Evolutionary conservation across 2,797 vertebrate species (phyloP).

Genomic region (Enteromius thamalakanensis): DNA sequence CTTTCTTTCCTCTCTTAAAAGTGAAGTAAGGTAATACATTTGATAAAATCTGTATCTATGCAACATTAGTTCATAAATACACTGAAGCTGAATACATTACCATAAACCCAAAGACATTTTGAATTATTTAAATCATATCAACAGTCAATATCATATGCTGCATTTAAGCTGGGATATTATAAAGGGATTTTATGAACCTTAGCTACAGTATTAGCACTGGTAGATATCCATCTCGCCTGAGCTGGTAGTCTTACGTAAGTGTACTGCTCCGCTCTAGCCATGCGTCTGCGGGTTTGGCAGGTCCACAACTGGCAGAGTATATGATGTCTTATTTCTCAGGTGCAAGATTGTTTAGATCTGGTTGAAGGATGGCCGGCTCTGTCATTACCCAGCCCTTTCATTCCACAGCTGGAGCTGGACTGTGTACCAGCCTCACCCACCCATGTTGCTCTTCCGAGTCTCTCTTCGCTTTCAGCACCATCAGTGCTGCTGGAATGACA

Average conservation of each 20-base stretch:
- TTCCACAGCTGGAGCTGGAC: slow-evolving; percentile 29
- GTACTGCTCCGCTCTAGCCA: not conserved
- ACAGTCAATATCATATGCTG: not conserved
- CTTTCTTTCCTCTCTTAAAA: not conserved
- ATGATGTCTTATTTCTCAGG: slow-evolving; percentile 32
- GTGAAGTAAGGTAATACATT: not conserved
- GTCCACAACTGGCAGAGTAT: not conserved
- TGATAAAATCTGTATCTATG: not conserved
- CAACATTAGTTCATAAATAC: not conserved
- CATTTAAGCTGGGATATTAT: not conserved
- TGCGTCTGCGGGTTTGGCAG: slow-evolving; percentile 7
- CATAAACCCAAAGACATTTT: not conserved
- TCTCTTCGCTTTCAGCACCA: slow-evolving; percentile 34
- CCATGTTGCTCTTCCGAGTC: slow-evolving; percentile 7
- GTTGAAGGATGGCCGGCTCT: slow-evolving; percentile 13
- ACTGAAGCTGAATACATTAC: too few species aligned
- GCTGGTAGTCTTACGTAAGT: slow-evolving; percentile 17
- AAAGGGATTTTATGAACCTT: not conserved
- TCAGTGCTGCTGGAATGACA: slow-evolving; percentile 32
- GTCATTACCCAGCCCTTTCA: slow-evolving; percentile 32
- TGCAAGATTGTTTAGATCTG: slow-evolving; percentile 42
- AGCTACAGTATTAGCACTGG: not conserved
- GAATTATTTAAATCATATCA: not conserved
- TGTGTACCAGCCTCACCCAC: slow-evolving; percentile 31
- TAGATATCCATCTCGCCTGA: not conserved